phyloP scores from a whole-genome alignment of 2,888 invertebrate species.

The Timema podura region DNA sequence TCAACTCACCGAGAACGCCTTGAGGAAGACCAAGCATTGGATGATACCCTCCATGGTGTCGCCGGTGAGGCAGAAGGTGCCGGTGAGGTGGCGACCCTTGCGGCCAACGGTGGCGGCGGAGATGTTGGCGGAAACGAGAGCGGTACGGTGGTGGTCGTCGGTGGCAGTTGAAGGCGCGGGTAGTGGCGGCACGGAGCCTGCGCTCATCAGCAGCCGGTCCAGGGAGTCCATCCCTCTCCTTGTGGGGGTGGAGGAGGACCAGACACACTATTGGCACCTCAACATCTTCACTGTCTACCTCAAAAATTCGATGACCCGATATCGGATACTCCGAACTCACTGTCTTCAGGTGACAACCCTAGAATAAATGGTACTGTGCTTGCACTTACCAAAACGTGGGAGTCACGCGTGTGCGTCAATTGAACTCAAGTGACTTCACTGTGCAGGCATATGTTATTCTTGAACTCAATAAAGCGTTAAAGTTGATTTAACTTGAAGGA shows the following conservation, averaged over 20 bases:
- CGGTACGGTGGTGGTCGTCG: slow-evolving; percentile 38
- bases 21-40: slow-evolving; percentile 87
- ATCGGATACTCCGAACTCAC: not conserved
- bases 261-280: slow-evolving; percentile 24
- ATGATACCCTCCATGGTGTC: slow-evolving; percentile 93
- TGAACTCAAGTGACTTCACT: no score
- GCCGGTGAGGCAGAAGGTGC: slow-evolving; percentile 84
- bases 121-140: slow-evolving; percentile 68
- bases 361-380: no score
- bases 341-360: slow-evolving; percentile 23
- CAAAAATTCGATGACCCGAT: no score
- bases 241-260: not conserved
- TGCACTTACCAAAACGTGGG: no score
- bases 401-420: no score
- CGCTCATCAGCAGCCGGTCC: slow-evolving; percentile 68
- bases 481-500: no score
- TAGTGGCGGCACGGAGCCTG: slow-evolving; percentile 61
- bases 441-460: no score
- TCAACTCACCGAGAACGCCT: slow-evolving; percentile 84
- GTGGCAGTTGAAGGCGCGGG: slow-evolving; percentile 48
- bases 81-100: slow-evolving; percentile 72
- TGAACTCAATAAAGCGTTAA: no score
- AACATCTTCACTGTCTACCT: no score
- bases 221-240: slow-evolving; percentile 67
- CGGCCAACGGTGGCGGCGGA: slow-evolving; percentile 57